Percentiles rank a stretch among this genome's conserved stretches.
phyloP scores from a whole-genome alignment of 2,113 vertebrate species.

The Triplophysa siluroides region DNA sequence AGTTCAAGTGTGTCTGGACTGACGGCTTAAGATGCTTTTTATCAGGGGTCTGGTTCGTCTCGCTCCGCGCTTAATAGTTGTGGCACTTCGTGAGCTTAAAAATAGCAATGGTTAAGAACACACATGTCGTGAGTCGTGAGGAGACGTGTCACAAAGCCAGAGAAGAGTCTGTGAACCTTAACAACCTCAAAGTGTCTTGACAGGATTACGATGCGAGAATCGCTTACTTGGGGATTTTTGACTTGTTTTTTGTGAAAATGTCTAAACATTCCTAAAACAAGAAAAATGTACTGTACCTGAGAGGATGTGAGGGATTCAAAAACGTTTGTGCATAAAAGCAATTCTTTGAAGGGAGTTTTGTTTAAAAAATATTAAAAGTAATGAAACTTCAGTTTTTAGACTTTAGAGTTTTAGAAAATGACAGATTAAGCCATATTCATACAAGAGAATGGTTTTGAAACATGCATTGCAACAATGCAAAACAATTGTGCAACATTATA shows the following conservation, averaged over 20 bases:
- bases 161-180: background rate
- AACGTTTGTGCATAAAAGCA: no score
- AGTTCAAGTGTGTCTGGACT: conserved; percentile 24
- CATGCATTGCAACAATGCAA: background rate
- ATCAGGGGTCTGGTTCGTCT: background rate
- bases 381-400: background rate
- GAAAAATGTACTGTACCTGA: no score
- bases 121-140: no score
- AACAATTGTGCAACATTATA: no score
- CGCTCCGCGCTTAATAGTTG: background rate
- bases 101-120: conserved; percentile 3
- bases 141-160: background rate
- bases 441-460: background rate
- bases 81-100: background rate
- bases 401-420: background rate
- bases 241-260: no score
- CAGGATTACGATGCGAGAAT: background rate
- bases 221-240: no score
- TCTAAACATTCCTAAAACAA: no score
- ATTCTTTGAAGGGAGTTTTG: no score
- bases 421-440: background rate
- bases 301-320: no score
- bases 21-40: conserved; percentile 4
- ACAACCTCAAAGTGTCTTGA: background rate
- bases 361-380: no score